Percentiles rank a stretch among this genome's conserved stretches.
phyloP scores from a whole-genome alignment of 2,888 invertebrate species.

The Aromia moschata region DNA sequence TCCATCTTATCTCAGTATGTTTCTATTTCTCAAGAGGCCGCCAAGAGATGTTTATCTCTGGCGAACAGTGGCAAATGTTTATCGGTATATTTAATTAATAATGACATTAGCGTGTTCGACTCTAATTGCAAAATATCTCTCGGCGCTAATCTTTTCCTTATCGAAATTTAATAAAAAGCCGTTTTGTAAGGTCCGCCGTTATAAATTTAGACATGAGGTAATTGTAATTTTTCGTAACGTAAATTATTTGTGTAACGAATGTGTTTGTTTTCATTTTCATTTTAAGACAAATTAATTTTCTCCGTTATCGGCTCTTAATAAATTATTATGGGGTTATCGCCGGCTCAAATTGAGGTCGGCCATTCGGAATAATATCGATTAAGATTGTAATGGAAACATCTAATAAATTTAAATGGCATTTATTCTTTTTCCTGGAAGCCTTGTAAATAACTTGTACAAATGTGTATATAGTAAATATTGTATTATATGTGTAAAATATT shows the following conservation, averaged over 20 bases:
- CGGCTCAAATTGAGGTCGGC: constrained; percentile 43
- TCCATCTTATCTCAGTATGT: too few species aligned
- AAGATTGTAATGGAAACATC: constrained; percentile 6
- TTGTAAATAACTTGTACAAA: constrained; percentile 45
- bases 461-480: constrained; percentile 50
- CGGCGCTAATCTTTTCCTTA: neutral
- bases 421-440: constrained; percentile 22
- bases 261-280: constrained; percentile 37
- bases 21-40: neutral
- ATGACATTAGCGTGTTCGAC: neutral
- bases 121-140: constrained; percentile 9
- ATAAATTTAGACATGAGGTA: constrained; percentile 40
- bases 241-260: constrained; percentile 35
- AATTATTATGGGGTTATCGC: constrained; percentile 43
- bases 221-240: constrained; percentile 24
- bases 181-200: constrained; percentile 21
- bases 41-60: neutral
- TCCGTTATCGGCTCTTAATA: constrained; percentile 43
- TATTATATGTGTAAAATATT: constrained; percentile 49
- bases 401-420: constrained; percentile 25
- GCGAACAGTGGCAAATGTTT: neutral
- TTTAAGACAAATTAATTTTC: constrained; percentile 43
- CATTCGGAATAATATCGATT: constrained; percentile 26
- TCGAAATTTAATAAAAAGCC: constrained; percentile 17
- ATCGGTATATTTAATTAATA: neutral